Percentiles rank a stretch among this genome's conserved stretches.
These are phyloP conservation scores for Agrotis clavis DNA, from an alignment of 2,888 invertebrate species.

Conservation along the genomic window DNA sequence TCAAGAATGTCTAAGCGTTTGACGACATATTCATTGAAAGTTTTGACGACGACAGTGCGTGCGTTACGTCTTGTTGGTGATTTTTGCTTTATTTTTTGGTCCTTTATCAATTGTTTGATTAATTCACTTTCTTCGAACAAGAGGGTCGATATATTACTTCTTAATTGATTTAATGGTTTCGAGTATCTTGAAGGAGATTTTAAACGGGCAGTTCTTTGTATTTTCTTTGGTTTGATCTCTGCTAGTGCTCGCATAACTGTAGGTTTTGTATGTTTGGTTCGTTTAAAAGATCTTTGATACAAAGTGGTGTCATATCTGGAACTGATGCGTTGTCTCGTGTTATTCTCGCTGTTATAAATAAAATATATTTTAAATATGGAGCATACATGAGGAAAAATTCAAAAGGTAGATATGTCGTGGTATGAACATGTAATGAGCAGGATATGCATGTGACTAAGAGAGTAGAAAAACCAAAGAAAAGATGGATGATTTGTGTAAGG, in stretches of 20 bases:
- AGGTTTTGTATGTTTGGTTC: background rate
- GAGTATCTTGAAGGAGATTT: background rate
- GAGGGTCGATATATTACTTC: background rate
- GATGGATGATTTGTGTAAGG: too few species aligned
- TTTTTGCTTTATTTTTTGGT: background rate
- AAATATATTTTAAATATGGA: too few species aligned
- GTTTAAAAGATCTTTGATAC: background rate
- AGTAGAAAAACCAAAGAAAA: too few species aligned
- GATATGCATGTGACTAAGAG: too few species aligned
- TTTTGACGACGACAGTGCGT: background rate
- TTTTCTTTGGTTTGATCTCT: background rate
- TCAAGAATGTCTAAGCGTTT: conserved; percentile 1
- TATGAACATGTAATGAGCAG: too few species aligned
- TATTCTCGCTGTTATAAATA: too few species aligned
- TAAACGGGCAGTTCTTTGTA: too few species aligned
- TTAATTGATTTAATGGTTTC: background rate
- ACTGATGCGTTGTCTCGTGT: too few species aligned
- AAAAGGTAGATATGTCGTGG: too few species aligned
- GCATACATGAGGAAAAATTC: too few species aligned
- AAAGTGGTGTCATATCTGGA: too few species aligned
- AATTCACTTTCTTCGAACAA: background rate
- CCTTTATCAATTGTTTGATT: background rate
- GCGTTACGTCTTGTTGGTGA: background rate
- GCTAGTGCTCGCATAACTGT: background rate
- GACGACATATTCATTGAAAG: background rate